Evolutionary conservation across 2,797 vertebrate species (phyloP), one percentile per base, ranked within the genome.

Genomic region (Pogoniulus pusillus): DNA sequence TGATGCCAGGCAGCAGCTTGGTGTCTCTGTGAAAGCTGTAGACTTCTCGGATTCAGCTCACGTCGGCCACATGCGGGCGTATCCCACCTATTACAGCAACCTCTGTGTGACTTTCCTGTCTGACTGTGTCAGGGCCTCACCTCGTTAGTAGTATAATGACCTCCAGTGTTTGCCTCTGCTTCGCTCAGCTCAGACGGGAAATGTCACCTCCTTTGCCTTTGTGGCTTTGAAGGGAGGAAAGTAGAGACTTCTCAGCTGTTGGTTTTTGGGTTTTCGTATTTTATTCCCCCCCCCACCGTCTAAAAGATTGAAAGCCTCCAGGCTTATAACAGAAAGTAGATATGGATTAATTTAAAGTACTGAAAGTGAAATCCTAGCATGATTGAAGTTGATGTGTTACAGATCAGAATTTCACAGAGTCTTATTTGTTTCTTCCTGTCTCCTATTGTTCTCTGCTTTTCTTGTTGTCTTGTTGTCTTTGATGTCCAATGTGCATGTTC

Each of bases 41-140:
- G 98, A 99, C 97, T 99, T 99, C 43, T 94, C 91, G 8, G 97
- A 98, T 47, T 98, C 98, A 1, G 94, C 98, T 24, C 99, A 99
- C 0, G 99, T 99, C 68, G 97, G 98, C 60, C 98, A 99, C 69
- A 98, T 98, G 89, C 97, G 98, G 8, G 96, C 96, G 45, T 99
- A 98, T 85, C 98, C 99, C 8, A 96, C 97, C 93, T 97, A 98
- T 43, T 99, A 99, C 85, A 82, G 97, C 16, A 96, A 77, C 55
- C 97, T 98, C 82, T 99, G 99, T 77, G 87, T 90, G 1, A 80
- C 97, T 4, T 99, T 99, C 96, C 96, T 99, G 87, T 91, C 86
- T 10, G 94, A 95, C 62, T 99, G 98, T 39, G 70, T 91, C 4
- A 18, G 63, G 59, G 47, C 34, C 78, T 93, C 13, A 0, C 47